Conservation (phyloP, 2,113 vertebrate species). For the Paedocypris sp. region DNA sequence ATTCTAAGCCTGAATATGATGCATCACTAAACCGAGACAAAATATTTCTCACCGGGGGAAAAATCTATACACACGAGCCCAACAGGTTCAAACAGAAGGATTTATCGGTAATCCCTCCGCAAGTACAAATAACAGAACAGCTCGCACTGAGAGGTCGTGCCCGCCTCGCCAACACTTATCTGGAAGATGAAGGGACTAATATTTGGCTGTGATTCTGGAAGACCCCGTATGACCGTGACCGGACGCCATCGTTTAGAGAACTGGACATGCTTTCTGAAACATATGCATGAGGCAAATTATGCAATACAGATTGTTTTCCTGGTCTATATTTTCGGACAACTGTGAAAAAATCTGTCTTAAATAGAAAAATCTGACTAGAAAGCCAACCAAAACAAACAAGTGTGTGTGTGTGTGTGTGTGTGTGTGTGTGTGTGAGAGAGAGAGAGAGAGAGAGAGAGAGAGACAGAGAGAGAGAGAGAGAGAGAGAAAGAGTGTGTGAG, state of each 20-base stretch:
- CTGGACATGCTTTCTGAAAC: not conserved
- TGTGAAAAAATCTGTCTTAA: no score
- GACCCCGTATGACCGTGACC: slow-evolving; percentile 3
- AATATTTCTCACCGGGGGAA: slow-evolving; percentile 8
- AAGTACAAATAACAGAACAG: not conserved
- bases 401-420: no score
- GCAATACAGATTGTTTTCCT: no score
- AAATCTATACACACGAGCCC: slow-evolving; percentile 21
- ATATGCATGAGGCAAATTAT: slow-evolving; percentile 3
- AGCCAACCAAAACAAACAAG: no score
- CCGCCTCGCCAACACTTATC: slow-evolving; percentile 2
- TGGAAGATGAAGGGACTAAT: slow-evolving; percentile 18
- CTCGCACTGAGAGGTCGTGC: not conserved
- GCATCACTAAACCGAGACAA: slow-evolving; percentile 12
- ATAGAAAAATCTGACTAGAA: no score
- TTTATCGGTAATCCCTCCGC: not conserved
- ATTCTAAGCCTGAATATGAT: not conserved
- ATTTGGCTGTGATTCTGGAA: slow-evolving; percentile 18
- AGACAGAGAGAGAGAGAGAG: no score
- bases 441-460: no score
- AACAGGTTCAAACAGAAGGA: slow-evolving; percentile 15
- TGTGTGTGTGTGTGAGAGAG: no score
- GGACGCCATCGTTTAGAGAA: slow-evolving; percentile 25
- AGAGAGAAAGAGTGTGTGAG: no score
- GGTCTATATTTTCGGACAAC: no score